Conservation (phyloP, 2,113 vertebrate species). For the Tragulus kanchil region DNA sequence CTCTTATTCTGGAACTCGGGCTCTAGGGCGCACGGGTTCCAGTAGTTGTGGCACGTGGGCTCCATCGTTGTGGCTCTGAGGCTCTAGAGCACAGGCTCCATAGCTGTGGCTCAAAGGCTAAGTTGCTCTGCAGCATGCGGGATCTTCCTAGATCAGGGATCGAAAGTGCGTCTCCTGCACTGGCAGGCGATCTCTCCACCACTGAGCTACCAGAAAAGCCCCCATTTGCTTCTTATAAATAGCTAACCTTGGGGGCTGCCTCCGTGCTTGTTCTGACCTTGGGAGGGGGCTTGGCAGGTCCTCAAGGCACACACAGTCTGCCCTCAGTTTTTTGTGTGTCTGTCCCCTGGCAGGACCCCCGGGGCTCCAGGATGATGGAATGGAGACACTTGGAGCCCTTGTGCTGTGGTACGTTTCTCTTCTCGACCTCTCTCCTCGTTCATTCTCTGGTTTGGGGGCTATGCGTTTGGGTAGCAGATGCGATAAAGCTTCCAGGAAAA, state of each 20-base stretch:
- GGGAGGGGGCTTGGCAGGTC: background rate
- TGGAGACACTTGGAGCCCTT: constrained; percentile 91
- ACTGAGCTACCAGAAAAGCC: no score
- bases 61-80: no score
- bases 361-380: constrained; percentile 94
- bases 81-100: no score
- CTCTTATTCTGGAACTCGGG: no score
- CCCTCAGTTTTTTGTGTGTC: background rate
- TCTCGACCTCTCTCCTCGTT: background rate
- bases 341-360: constrained; percentile 90
- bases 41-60: no score
- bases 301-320: accelerated
- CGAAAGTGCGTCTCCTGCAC: no score
- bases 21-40: no score
- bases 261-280: background rate
- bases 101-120: no score
- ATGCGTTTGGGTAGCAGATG: background rate
- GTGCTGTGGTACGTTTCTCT: constrained; percentile 92
- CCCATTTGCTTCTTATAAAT: background rate
- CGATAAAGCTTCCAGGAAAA: background rate
- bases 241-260: background rate
- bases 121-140: no score
- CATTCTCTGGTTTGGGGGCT: background rate
- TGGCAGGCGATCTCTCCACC: no score
- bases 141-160: no score